phyloP scores from a whole-genome alignment of 2,888 invertebrate species.

The Yponomeuta sedellus region DNA sequence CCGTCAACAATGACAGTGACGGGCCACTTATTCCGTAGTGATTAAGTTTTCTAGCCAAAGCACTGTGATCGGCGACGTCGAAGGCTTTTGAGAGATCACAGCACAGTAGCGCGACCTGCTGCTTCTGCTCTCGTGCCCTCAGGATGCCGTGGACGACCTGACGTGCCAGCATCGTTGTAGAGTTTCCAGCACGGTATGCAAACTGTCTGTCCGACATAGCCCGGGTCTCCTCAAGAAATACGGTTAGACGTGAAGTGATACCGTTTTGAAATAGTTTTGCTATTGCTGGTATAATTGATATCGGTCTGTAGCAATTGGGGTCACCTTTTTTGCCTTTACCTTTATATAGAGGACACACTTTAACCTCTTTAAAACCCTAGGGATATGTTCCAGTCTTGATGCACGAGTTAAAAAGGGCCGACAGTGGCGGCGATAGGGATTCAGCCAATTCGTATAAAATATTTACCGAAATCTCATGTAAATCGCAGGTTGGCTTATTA shows the following conservation, averaged over 20 bases:
- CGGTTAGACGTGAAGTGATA: not conserved
- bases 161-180: no score
- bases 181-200: no score
- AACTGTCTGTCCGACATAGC: not conserved
- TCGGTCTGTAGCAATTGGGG: not conserved
- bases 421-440: not conserved
- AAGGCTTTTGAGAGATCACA: no score
- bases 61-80: no score
- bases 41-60: no score
- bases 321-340: constrained; percentile 5
- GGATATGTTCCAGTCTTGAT: not conserved
- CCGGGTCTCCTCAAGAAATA: not conserved
- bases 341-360: constrained; percentile 3
- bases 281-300: not conserved
- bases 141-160: no score
- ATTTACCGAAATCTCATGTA: not conserved
- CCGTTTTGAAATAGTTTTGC: not conserved
- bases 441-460: not conserved
- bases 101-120: no score
- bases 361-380: not conserved
- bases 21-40: no score
- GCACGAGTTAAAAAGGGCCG: not conserved
- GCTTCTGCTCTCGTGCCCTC: no score
- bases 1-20: no score
- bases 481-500: constrained; percentile 1